Base-by-base conservation (phyloP, 2,113 vertebrate species). In the Crotophaga sulcirostris region DNA sequence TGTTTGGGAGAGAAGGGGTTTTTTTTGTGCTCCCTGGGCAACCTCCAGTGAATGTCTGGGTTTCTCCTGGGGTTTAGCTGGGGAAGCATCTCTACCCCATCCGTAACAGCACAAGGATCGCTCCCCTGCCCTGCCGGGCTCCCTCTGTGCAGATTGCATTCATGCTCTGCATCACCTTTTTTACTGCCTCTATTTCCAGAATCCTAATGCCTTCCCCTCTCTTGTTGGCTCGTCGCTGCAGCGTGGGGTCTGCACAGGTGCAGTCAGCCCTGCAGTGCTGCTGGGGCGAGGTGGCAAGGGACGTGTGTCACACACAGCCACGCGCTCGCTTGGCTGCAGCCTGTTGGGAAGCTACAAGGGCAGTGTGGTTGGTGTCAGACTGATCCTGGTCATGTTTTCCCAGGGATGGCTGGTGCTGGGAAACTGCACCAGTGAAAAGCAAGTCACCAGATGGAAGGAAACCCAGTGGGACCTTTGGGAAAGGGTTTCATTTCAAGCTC, bases 91-190 rank as follows among this genome's bases (percentile, higher is more conserved):
- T 23, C 38, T 31, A 13, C 26, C 10, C 56, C 4, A 0, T 8
- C 38, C 72, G 59, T 58, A 12, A 13, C 0, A 3, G 54, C 10
- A 1, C 4, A 0, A 47, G 75, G 58, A 34, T 29, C 58, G 24
- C 49, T 7, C 47, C 28, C 56, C 66, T 9, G n/a, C 54, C n/a
- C 78, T 15, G 49, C 56, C 31, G 17, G 3, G 1, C 54, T 33
- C 52, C 8, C 0, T 21, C 87, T 19, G 0, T 4, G 24, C 5
- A 2, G 17, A 49, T 56, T 49, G 20, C 19, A 1, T 16, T 33
- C 51, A 5, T 16, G 0, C 26, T 42, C 54, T 10, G 60, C 38
- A 8, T 55, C 68, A 5, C 58, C 44, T 21, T 47, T 4, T 33
- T 5, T 29, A n/a, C 47, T 54, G n/a, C 64, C 55, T 25, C 44